These are phyloP conservation scores for Tarsius wallacei DNA, from an alignment of 2,797 vertebrate species.

Conservation along the genomic window DNA sequence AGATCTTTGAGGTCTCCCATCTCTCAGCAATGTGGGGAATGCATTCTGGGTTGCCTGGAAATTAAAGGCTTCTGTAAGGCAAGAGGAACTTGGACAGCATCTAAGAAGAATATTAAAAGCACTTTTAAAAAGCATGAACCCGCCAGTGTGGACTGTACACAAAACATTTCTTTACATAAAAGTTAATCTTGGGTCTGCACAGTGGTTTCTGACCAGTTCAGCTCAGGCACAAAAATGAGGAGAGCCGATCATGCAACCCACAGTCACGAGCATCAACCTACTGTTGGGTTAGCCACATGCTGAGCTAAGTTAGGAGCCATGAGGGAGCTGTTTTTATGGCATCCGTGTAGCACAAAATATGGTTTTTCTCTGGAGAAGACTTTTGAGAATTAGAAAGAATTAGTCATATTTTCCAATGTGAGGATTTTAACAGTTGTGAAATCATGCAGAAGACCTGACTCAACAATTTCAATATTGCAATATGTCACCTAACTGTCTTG, in stretches of 20 bases:
- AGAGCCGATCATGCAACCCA: conserved; percentile 72
- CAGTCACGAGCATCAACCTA: conserved; percentile 60
- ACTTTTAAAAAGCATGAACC: not conserved
- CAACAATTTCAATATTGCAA: conserved; percentile 85
- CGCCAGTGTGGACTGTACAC: conserved; percentile 67
- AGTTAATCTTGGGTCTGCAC: conserved; percentile 42
- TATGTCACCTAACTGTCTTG: conserved; percentile 88
- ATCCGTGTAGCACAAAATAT: conserved; percentile 83
- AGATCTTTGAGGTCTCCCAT: not conserved
- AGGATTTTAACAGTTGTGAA: conserved; percentile 87
- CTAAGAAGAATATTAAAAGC: conserved; percentile 38
- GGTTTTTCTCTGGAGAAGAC: conserved; percentile 87
- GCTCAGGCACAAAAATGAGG: conserved; percentile 56
- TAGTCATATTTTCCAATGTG: conserved; percentile 85
- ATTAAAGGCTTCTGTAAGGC: conserved; percentile 49
- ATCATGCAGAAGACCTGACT: conserved; percentile 85
- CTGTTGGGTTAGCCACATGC: conserved; percentile 67
- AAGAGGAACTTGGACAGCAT: not conserved
- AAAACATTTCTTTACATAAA: conserved; percentile 66
- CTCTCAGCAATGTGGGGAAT: conserved; percentile 20
- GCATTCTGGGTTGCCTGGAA: conserved; percentile 34
- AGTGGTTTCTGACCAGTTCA: conserved; percentile 10
- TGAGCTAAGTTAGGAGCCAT: conserved; percentile 67
- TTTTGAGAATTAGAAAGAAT: conserved; percentile 87
- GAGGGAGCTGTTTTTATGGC: conserved; percentile 83